Percentiles rank a stretch among this genome's conserved stretches.
Conservation (phyloP, 2,797 vertebrate species). For the Falco cherrug region DNA sequence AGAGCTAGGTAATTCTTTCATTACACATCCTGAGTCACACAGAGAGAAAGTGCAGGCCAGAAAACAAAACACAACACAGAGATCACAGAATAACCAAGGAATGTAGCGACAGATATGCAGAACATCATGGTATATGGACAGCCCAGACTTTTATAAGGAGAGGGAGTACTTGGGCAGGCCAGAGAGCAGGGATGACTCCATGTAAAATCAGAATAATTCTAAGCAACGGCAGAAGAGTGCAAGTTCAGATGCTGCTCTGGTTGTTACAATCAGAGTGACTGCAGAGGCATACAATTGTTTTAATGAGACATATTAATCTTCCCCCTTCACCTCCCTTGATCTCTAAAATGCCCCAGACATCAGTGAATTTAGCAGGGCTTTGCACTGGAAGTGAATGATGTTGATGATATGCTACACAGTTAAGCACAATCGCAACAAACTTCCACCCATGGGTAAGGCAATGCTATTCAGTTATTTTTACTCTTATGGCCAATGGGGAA, state of each 20-base stretch:
- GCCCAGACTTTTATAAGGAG: neutral
- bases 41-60: neutral
- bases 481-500: conserved; percentile 8
- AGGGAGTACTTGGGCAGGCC: neutral
- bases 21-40: neutral
- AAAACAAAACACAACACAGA: neutral
- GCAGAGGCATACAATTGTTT: neutral
- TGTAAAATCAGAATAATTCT: neutral
- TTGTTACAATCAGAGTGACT: neutral
- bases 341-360: neutral
- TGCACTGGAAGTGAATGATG: neutral
- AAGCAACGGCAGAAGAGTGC: neutral
- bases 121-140: neutral
- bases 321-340: neutral
- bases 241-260: neutral
- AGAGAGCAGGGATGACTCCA: neutral
- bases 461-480: conserved; percentile 9
- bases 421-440: neutral
- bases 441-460: neutral
- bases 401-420: neutral
- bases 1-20: neutral
- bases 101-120: neutral
- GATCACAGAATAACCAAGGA: neutral
- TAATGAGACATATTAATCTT: conserved; percentile 17
- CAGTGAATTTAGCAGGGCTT: neutral